These are phyloP conservation scores for Vanessa tameamea DNA, from an alignment of 1,140 invertebrate genomes.

Conservation along the genomic window DNA sequence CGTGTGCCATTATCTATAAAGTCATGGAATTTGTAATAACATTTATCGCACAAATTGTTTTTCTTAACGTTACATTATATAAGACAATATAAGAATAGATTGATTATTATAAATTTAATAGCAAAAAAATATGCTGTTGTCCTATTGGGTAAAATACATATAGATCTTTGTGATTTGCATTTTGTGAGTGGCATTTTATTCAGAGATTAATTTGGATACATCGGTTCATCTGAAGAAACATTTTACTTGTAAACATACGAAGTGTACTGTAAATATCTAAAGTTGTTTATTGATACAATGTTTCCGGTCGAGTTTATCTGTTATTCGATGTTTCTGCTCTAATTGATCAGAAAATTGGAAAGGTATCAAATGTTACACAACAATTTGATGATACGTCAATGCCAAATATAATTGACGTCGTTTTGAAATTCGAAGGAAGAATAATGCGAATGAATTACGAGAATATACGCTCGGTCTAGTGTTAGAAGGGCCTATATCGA, in stretches of 20 bases:
- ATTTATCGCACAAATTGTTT: too few relatives aligned
- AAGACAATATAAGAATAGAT: too few relatives aligned
- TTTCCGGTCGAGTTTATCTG: constrained; percentile 35
- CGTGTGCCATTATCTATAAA: too few relatives aligned
- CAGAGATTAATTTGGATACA: neutral
- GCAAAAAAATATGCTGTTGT: neutral
- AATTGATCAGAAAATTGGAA: constrained; percentile 19
- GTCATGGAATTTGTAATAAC: too few relatives aligned
- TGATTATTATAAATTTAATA: too few relatives aligned
- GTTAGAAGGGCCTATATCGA: too few relatives aligned
- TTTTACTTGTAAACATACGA: constrained; percentile 31
- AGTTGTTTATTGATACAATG: constrained; percentile 37
- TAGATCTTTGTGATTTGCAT: neutral
- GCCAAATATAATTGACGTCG: constrained; percentile 1
- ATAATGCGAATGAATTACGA: neutral
- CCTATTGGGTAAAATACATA: neutral
- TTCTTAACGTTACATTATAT: too few relatives aligned
- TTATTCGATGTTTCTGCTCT: constrained; percentile 29
- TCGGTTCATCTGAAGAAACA: constrained; percentile 24
- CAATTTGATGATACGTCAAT: neutral
- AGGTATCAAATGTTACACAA: constrained; percentile 12
- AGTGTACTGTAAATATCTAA: constrained; percentile 31
- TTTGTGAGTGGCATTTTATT: constrained; percentile 6
- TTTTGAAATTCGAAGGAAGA: neutral
- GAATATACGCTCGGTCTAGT: neutral